These are phyloP conservation scores for Hymenochirus boettgeri DNA, from an alignment of 2,113 vertebrate genomes.

Conservation along the genomic window DNA sequence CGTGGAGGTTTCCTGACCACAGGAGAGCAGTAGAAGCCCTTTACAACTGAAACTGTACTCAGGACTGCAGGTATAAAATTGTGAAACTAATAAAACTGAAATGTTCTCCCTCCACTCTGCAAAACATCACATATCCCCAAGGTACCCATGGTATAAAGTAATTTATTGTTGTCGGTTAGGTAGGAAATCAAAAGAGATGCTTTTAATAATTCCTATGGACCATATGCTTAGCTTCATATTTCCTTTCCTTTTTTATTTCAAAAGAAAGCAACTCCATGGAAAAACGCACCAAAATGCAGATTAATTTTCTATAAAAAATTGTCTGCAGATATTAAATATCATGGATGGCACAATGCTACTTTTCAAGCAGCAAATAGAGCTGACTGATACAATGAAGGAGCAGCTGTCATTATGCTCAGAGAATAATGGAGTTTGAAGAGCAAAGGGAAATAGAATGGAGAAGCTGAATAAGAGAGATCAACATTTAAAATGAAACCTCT, in stretches of 20 bases:
- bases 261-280: background rate
- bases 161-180: background rate
- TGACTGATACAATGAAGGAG: conserved; percentile 20
- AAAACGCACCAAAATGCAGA: conserved; percentile 20
- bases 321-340: conserved; percentile 27
- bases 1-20: too few relatives aligned
- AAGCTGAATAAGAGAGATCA: background rate
- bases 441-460: background rate
- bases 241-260: conserved; percentile 4
- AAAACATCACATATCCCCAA: background rate
- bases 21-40: too few relatives aligned
- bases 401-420: conserved; percentile 20
- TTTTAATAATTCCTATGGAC: conserved; percentile 13
- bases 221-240: conserved; percentile 9
- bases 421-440: conserved; percentile 12
- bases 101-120: too few relatives aligned
- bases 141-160: background rate
- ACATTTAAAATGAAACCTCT: conserved; percentile 21
- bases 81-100: too few relatives aligned
- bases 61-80: too few relatives aligned
- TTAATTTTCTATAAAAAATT: conserved; percentile 17
- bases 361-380: conserved; percentile 21
- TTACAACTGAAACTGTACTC: too few relatives aligned
- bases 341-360: conserved; percentile 8
- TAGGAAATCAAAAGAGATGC: background rate